phyloP scores from a whole-genome alignment of 2,797 vertebrate species.

The Poecilia wingei region DNA sequence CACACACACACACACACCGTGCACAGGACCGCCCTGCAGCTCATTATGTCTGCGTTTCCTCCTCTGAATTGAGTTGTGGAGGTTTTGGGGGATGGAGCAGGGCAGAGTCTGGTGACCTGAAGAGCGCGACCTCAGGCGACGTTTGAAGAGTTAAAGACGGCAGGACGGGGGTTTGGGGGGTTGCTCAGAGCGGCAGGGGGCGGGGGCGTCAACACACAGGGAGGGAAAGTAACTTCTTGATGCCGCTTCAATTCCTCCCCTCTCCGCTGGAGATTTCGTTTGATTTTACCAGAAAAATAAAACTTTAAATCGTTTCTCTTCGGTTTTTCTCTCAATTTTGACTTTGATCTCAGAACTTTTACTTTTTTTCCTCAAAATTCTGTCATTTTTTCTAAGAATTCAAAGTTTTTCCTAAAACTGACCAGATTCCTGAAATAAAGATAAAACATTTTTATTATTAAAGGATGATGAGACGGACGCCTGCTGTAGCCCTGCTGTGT shows the following conservation, averaged over 20 bases:
- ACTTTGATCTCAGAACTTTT: too few species aligned
- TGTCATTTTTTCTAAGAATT: too few species aligned
- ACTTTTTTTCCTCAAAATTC: too few species aligned
- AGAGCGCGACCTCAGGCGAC: slow-evolving; percentile 68
- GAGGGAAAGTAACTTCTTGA: slow-evolving; percentile 59
- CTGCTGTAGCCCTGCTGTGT: background rate
- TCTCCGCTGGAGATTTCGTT: slow-evolving; percentile 37
- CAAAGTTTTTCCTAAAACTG: slow-evolving; percentile 6
- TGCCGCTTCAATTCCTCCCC: slow-evolving; percentile 30
- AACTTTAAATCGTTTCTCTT: too few species aligned
- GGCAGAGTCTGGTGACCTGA: slow-evolving; percentile 56
- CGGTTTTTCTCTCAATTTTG: too few species aligned
- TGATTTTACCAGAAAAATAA: slow-evolving; percentile 27
- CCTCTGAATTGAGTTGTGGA: slow-evolving; percentile 39
- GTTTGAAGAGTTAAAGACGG: slow-evolving; percentile 29
- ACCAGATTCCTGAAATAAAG: background rate
- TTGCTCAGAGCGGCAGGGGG: slow-evolving; percentile 13
- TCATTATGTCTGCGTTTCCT: slow-evolving; percentile 73
- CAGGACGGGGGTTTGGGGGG: background rate
- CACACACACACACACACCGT: slow-evolving; percentile 36
- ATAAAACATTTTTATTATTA: background rate
- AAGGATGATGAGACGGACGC: slow-evolving; percentile 12
- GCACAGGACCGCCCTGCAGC: slow-evolving; percentile 46
- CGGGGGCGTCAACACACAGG: slow-evolving; percentile 13
- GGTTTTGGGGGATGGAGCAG: slow-evolving; percentile 25